Evolutionary conservation across 2,113 vertebrate species (phyloP).

Genomic region (Mirza zaza): DNA sequence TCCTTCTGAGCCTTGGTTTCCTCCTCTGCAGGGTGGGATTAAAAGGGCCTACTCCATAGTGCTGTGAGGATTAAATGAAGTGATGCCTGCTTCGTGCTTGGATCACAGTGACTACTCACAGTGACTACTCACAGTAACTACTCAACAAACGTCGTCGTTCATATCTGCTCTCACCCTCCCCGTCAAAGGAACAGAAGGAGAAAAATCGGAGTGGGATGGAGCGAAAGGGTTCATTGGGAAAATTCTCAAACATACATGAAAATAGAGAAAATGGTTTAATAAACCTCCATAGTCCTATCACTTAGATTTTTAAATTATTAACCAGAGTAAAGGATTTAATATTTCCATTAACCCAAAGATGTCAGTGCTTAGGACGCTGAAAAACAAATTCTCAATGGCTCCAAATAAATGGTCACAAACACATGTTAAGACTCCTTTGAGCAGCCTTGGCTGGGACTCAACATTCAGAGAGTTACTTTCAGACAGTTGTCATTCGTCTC

Average conservation of each 20-base stretch:
- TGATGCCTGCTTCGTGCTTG: neutral
- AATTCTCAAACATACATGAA: neutral
- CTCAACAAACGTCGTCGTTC: neutral
- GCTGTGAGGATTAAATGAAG: neutral
- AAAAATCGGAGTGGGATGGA: neutral
- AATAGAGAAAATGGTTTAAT: neutral
- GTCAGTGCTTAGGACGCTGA: neutral
- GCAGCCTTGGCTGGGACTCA: neutral
- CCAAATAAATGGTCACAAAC: neutral
- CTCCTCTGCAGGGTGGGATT: neutral
- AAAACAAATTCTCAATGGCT: neutral
- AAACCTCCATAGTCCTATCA: neutral
- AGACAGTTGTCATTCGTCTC: neutral
- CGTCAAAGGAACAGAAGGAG: neutral
- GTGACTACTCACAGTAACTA: neutral
- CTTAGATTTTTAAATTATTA: neutral
- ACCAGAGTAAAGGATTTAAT: neutral
- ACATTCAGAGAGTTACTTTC: neutral
- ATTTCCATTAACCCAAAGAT: neutral
- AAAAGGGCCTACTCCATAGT: neutral
- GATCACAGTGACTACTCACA: neutral
- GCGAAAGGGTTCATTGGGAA: neutral
- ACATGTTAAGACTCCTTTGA: neutral
- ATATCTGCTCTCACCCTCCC: neutral
- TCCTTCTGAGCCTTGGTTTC: neutral